Conservation (phyloP, 2,888 invertebrate genomes). For the Athrips mouffetella region DNA sequence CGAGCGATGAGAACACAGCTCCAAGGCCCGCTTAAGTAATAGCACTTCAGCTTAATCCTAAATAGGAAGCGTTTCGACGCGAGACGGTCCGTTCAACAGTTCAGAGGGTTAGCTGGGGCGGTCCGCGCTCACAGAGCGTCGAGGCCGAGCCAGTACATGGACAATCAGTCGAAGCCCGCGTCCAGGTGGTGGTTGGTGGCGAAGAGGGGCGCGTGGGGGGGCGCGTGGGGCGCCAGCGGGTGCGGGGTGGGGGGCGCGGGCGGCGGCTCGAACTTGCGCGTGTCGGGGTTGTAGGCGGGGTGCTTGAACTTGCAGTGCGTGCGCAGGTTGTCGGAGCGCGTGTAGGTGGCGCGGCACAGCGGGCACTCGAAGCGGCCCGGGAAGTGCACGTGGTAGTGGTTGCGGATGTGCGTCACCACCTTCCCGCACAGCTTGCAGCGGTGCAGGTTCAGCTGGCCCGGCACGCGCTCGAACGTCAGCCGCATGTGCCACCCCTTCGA, state of each 20-base stretch:
- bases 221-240: conserved; percentile 60
- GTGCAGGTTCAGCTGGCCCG: conserved; percentile 95
- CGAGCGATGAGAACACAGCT: conserved; percentile 41
- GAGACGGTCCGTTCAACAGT: conserved; percentile 53
- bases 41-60: conserved; percentile 76
- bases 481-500: conserved; percentile 97
- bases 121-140: conserved; percentile 61
- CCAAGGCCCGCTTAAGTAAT: conserved; percentile 72
- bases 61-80: conserved; percentile 62
- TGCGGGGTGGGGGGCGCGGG: conserved; percentile 79
- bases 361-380: conserved; percentile 95
- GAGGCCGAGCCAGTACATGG: conserved; percentile 66
- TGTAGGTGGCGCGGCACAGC: conserved; percentile 93
- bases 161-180: conserved; percentile 75
- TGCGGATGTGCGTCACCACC: conserved; percentile 96
- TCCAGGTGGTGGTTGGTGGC: conserved; percentile 78
- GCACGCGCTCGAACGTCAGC: conserved; percentile 95
- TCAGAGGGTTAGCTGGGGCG: conserved; percentile 36
- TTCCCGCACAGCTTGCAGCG: conserved; percentile 96
- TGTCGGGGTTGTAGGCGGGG: conserved; percentile 91
- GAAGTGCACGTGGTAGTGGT: conserved; percentile 96
- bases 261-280: conserved; percentile 89
- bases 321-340: conserved; percentile 94
- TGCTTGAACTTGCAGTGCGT: conserved; percentile 96
- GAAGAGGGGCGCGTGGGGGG: conserved; percentile 65